Evolutionary conservation across 2,113 vertebrate genomes (phyloP).

Genomic region (Tenebrosternarchus preto): DNA sequence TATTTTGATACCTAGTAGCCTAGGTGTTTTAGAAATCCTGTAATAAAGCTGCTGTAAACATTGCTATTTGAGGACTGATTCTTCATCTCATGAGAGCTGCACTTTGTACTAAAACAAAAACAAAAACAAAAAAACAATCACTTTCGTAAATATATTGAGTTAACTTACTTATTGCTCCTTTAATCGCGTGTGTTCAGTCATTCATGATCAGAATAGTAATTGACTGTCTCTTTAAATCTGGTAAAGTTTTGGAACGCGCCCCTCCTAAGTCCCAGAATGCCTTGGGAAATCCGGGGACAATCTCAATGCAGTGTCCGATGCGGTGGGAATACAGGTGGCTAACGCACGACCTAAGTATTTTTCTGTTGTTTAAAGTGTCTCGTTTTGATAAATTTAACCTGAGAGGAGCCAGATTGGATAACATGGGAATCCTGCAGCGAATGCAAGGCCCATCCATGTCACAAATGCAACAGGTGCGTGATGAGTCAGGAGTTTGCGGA

Average conservation of each 20-base stretch:
- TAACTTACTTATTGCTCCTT: too few relatives aligned
- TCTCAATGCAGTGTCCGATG: background rate
- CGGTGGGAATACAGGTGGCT: background rate
- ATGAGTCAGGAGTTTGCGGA: background rate
- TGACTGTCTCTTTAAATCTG: slow-evolving; percentile 14
- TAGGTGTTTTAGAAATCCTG: too few relatives aligned
- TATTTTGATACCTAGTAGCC: too few relatives aligned
- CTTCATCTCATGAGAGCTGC: too few relatives aligned
- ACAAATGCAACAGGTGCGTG: slow-evolving; percentile 1
- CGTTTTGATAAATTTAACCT: too few relatives aligned
- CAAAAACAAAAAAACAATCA: too few relatives aligned
- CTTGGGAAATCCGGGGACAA: background rate
- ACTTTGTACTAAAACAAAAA: too few relatives aligned
- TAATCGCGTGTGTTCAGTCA: too few relatives aligned
- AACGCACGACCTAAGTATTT: background rate
- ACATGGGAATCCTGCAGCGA: background rate
- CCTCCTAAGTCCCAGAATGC: background rate
- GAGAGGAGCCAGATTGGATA: background rate
- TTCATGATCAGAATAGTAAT: background rate
- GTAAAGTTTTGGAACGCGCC: background rate
- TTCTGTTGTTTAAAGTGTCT: background rate
- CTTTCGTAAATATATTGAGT: too few relatives aligned
- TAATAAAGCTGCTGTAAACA: too few relatives aligned
- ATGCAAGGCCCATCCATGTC: background rate
- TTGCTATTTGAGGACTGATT: too few relatives aligned